Evolutionary conservation across 2,888 invertebrate species (phyloP).

Genomic region (Ornithoptera priamus): DNA sequence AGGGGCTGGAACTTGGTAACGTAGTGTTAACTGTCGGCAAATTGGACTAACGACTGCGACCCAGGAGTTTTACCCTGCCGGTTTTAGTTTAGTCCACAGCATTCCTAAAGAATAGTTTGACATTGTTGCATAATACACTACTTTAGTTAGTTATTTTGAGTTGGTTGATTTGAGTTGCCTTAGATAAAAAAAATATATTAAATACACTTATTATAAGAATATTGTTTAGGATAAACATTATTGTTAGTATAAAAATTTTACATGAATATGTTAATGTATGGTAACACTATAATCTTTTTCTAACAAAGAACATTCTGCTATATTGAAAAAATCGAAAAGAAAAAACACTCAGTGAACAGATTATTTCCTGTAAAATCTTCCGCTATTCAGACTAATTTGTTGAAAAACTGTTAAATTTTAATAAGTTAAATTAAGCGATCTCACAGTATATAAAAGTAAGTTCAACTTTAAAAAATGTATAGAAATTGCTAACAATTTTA

Average conservation of each 20-base stretch:
- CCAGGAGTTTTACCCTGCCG: constrained; percentile 10
- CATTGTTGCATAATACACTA: neutral
- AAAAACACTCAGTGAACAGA: too few species aligned
- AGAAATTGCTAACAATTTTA: neutral
- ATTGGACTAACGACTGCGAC: constrained; percentile 56
- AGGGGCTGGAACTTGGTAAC: constrained; percentile 48
- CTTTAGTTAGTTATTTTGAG: neutral
- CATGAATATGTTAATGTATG: neutral
- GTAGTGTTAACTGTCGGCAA: constrained; percentile 56
- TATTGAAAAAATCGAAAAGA: too few species aligned
- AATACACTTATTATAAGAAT: too few species aligned
- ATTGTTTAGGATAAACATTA: too few species aligned
- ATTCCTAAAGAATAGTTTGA: neutral
- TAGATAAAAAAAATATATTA: too few species aligned
- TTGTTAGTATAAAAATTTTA: too few species aligned
- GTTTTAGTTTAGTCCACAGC: constrained; percentile 21
- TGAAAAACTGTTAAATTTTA: too few species aligned
- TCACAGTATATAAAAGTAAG: neutral
- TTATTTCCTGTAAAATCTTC: neutral
- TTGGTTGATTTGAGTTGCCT: too few species aligned
- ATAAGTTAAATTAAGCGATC: neutral
- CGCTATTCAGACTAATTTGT: neutral
- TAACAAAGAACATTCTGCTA: too few species aligned
- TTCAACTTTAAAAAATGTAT: neutral
- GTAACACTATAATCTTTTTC: too few species aligned